These are phyloP conservation scores for Homalodisca vitripennis DNA, from an alignment of 1,140 invertebrate species.

Conservation along the genomic window DNA sequence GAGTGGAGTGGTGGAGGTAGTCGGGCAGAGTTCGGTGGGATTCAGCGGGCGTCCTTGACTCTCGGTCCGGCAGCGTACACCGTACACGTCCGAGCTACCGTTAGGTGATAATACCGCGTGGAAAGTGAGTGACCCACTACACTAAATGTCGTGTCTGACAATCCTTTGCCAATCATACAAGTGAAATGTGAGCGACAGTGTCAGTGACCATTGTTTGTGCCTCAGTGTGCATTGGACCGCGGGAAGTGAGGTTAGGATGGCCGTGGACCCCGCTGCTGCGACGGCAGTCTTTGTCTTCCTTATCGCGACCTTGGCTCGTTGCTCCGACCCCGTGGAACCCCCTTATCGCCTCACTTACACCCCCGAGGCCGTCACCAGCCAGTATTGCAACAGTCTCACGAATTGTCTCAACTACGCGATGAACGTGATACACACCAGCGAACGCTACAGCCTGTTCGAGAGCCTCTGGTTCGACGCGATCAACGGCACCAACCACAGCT, in stretches of 20 bases:
- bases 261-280: not conserved
- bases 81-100: not conserved
- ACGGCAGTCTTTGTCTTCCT: not conserved
- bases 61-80: not conserved
- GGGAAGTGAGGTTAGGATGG: not conserved
- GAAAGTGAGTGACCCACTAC: not conserved
- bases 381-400: not conserved
- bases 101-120: not conserved
- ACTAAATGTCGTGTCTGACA: not conserved
- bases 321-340: not conserved
- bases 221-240: not conserved
- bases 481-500: constrained; percentile 12
- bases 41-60: not conserved
- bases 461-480: constrained; percentile 18
- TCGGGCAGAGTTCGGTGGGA: not conserved
- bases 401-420: not conserved
- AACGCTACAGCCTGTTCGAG: not conserved
- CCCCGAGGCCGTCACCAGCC: not conserved
- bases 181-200: not conserved
- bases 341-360: not conserved
- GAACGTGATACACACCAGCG: constrained; percentile 1
- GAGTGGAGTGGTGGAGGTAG: not conserved
- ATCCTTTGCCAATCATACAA: not conserved
- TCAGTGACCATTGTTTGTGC: not conserved
- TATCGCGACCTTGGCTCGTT: too few relatives aligned